phyloP scores from a whole-genome alignment of 2,888 invertebrate genomes.

The Mactromeris polynyma region DNA sequence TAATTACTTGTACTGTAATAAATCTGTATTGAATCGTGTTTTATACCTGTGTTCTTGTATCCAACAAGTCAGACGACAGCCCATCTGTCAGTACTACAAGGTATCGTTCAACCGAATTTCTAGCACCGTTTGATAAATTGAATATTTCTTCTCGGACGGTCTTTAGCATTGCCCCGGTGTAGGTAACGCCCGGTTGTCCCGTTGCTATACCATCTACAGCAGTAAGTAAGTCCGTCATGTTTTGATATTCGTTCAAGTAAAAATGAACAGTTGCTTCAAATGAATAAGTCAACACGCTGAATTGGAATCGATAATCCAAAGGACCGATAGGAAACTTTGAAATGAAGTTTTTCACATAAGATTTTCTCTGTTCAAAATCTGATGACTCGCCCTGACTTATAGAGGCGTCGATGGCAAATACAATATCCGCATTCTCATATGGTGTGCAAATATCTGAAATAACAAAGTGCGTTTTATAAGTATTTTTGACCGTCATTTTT shows the following conservation, averaged over 20 bases:
- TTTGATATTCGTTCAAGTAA: conserved; percentile 11
- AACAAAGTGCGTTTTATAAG: background rate
- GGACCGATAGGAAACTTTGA: conserved; percentile 26
- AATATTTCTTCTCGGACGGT: background rate
- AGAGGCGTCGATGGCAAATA: conserved; percentile 21
- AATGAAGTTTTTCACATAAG: conserved; percentile 21
- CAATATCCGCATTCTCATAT: conserved; percentile 23
- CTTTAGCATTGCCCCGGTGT: background rate
- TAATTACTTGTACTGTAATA: too few species aligned
- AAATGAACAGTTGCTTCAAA: conserved; percentile 4
- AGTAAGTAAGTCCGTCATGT: background rate
- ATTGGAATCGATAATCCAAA: conserved; percentile 23
- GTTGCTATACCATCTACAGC: background rate
- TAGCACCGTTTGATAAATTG: background rate
- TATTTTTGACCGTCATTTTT: too few species aligned
- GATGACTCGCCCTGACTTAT: background rate
- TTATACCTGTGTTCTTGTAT: background rate
- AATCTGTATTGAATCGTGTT: too few species aligned
- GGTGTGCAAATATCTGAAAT: conserved; percentile 26
- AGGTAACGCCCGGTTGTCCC: background rate
- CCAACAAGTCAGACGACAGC: background rate
- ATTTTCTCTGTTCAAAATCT: background rate
- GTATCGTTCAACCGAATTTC: background rate
- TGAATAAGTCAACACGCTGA: conserved; percentile 16
- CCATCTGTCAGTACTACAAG: conserved; percentile 18